Base-by-base conservation (phyloP, 2,797 vertebrate genomes). In the Leptodactylus fallax region DNA sequence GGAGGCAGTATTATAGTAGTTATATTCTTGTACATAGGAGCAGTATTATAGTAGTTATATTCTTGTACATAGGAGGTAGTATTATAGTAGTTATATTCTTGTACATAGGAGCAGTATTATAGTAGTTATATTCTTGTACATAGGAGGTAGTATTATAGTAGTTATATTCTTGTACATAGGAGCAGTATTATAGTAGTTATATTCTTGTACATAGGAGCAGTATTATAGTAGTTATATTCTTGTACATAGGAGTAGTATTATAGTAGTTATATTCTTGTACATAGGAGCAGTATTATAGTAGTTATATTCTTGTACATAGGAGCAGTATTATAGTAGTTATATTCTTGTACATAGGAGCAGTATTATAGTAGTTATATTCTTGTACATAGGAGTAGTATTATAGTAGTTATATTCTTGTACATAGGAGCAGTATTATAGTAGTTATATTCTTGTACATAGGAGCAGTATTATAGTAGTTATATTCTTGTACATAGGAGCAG, bases 401-500 rank as follows among this genome's bases (percentile, higher is more conserved):
- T 36, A 36, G 36, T 36, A 36, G 36, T 36, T 36, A 36, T 36
- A 36, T 36, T 36, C 65, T 27, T 67, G 65, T 67, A 67, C 14
- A 67, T 67, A 61, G 60, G 21, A n/a, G 60, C 60, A 61, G 60
- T 61, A 61, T 61, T 61, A 61, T 61, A 61, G 60, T n/a, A 61
- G 60, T 61, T 61, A 61, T 61, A 61, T 61, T 61, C 60, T 61
- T 61, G 60, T n/a, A 65, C n/a, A 65, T 65, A 69, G 67, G 67
- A 16, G 65, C 65, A 69, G 65, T 69, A 69, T 69, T 69, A 69
- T 69, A 69, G 65, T 69, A 69, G 65, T 69, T 36, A 69, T 69
- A 69, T 69, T 69, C 65, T 69, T 69, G 14, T 69, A 69, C 17
- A 69, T 69, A 69, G 65, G 65, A 27, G 65, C 0, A n/a, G 61